Base-by-base conservation (phyloP, 1,140 invertebrate genomes). In the Platorchestia sp. region DNA sequence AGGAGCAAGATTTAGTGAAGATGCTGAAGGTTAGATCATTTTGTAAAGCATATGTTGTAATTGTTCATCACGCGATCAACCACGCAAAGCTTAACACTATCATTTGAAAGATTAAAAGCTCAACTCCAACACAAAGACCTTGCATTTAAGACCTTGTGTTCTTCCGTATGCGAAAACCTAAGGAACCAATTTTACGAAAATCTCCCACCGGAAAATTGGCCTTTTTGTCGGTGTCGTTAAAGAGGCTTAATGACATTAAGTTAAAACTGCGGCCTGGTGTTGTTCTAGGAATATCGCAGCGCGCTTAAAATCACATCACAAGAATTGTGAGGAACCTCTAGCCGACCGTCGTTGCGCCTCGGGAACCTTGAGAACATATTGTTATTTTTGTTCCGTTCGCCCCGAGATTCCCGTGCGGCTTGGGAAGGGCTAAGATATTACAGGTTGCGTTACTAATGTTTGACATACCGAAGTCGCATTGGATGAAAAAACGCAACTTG, bases 181-280 rank as follows among this genome's bases (percentile, higher is more conserved):
- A 42, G 41, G 14, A 89, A 44, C 27, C 27, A 42, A 44, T 89
- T 89, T 89, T 44, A 89, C 41, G 87, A 42, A 89, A 89, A 89
- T 89, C 87, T 42, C 42, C 27, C 87, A 89, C 41, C 87, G 43
- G 87, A 89, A 89, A 89, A 89, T 89, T 89, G 87, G 87, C 87
- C 87, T 89, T 89, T 89, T 89, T 89, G 87, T 89, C 5, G 41
- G 87, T 89, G 22, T 89, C 87, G 87, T 89, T 89, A 89, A 89
- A 89, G 87, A 89, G 87, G 87, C 87, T 89, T 89, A 89, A 89
- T 89, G 87, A 89, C 87, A 89, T 89, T 89, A 89, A 42, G 87
- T 89, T 89, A 89, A 89, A 89, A 89, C 87, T 89, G 87, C 41
- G 87, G 87, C 27, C 87, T 44, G 43, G 87, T 89, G 87, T 89